Conservation (phyloP, 2,797 vertebrate species). For the Chloroceryle inda region DNA sequence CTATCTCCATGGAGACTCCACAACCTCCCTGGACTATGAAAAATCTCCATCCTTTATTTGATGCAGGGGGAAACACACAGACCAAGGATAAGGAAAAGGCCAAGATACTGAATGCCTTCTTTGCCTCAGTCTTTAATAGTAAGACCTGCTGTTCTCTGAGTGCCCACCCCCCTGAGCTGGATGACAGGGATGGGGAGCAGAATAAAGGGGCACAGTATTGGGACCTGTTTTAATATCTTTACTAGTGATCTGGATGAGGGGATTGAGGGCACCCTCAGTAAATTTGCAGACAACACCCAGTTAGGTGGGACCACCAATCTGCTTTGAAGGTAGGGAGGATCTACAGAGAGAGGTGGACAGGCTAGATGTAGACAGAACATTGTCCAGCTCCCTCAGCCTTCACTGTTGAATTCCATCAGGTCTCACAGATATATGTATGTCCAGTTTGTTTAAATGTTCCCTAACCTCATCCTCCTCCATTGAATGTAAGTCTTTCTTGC, state of each 20-base stretch:
- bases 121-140: background rate
- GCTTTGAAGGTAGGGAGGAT: no score
- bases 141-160: background rate
- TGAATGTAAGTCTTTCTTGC: background rate
- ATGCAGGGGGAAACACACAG: background rate
- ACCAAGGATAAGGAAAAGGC: background rate
- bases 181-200: background rate
- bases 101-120: background rate
- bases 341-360: no score
- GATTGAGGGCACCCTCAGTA: background rate
- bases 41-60: background rate
- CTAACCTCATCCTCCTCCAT: background rate
- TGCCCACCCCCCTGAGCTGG: background rate
- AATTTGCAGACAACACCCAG: no score
- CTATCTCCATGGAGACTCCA: background rate
- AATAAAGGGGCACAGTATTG: background rate
- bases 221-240: background rate
- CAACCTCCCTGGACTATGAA: background rate
- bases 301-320: no score
- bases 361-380: no score
- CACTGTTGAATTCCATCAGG: no score
- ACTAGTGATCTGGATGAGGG: background rate
- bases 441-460: background rate
- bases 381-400: no score
- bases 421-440: background rate